These are phyloP conservation scores for Neoscelio sp. DNA, from an alignment of 2,888 invertebrate species.

Conservation along the genomic window DNA sequence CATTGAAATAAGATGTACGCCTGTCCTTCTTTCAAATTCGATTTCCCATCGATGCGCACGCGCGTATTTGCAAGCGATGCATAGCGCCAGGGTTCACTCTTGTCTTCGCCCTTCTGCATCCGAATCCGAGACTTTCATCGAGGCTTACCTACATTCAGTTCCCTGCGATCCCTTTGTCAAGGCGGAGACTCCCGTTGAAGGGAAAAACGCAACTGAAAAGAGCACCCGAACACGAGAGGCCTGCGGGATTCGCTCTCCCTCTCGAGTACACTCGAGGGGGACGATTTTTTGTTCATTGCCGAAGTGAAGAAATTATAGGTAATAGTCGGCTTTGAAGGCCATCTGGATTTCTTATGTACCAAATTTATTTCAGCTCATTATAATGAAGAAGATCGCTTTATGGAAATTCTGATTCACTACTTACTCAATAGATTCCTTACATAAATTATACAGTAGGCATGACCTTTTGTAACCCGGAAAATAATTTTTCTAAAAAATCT, in stretches of 20 bases:
- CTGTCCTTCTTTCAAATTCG: constrained; percentile 1
- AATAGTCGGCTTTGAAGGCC: constrained; percentile 69
- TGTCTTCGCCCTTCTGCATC: constrained; percentile 9
- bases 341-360: constrained; percentile 30
- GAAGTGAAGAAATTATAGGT: constrained; percentile 69
- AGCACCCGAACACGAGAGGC: constrained; percentile 55
- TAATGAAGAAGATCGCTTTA: constrained; percentile 3
- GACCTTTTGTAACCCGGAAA: too few relatives aligned
- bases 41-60: constrained; percentile 19
- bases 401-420: not conserved
- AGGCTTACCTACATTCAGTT: constrained; percentile 39
- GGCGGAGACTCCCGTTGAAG: constrained; percentile 20
- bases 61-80: not conserved
- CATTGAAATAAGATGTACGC: not conserved
- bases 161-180: constrained; percentile 43
- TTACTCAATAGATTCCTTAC: not conserved
- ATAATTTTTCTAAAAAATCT: too few relatives aligned
- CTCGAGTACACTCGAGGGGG: constrained; percentile 44
- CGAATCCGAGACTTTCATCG: constrained; percentile 44
- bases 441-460: too few relatives aligned
- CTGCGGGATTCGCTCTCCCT: constrained; percentile 35
- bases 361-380: constrained; percentile 12
- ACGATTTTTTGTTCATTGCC: constrained; percentile 18
- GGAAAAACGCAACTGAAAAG: constrained; percentile 39
- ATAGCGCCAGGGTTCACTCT: not conserved